Evolutionary conservation across 2,888 invertebrate species (phyloP).

Genomic region (Harpalus rubripes): DNA sequence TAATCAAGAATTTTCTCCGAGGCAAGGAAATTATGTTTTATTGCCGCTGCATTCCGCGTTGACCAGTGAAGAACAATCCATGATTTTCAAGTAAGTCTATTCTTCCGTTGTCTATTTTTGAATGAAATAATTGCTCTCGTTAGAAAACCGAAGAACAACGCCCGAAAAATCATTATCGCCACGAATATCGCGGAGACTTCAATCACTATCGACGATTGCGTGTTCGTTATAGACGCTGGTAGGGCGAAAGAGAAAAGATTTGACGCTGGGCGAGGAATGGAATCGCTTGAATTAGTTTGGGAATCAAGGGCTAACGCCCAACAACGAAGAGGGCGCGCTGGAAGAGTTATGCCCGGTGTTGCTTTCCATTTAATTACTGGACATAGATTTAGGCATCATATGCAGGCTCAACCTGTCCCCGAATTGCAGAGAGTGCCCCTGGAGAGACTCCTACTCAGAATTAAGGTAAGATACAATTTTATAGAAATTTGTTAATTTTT

Average conservation of each 20-base stretch:
- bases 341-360: conserved; percentile 92
- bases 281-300: conserved; percentile 92
- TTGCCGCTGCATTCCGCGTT: conserved; percentile 93
- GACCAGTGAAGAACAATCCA: conserved; percentile 90
- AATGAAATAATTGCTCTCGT: too few species aligned
- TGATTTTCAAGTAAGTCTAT: conserved; percentile 82
- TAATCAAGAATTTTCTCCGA: conserved; percentile 82
- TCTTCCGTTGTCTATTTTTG: too few species aligned
- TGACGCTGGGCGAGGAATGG: conserved; percentile 91
- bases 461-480: conserved; percentile 81
- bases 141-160: conserved; percentile 84
- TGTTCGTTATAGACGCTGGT: conserved; percentile 95
- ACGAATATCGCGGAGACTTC: conserved; percentile 98
- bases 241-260: conserved; percentile 94
- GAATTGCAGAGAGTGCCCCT: conserved; percentile 94
- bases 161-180: conserved; percentile 91
- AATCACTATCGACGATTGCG: conserved; percentile 96
- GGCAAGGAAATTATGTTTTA: conserved; percentile 83
- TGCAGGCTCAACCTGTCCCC: conserved; percentile 88
- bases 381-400: conserved; percentile 83
- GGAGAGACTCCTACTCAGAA: conserved; percentile 88
- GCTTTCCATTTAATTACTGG: conserved; percentile 92
- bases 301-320: conserved; percentile 94
- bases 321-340: conserved; percentile 94
- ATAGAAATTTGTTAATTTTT: too few species aligned